Conservation (phyloP, 2,888 invertebrate species). For the Drosophila phalerata region DNA sequence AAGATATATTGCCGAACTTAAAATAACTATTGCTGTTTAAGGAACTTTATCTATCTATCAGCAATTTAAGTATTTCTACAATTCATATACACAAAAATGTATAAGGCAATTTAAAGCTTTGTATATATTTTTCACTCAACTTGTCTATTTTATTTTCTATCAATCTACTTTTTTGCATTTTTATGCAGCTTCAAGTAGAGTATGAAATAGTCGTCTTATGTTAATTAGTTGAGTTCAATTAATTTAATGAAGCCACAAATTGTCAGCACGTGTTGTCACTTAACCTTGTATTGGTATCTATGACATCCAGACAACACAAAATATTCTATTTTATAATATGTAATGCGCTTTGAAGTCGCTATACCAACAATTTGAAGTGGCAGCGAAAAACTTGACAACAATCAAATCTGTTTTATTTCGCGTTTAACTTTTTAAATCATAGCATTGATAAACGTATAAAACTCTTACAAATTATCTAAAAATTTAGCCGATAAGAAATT, state of each 20-base stretch:
- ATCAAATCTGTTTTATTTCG: neutral
- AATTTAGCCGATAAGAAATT: no score
- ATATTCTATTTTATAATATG: neutral
- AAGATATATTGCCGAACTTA: no score
- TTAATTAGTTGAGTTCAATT: neutral
- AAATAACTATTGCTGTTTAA: no score
- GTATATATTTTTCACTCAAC: no score
- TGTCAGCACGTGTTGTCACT: constrained; percentile 20
- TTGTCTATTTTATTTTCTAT: neutral
- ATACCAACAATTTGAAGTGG: constrained; percentile 22
- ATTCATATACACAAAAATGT: no score
- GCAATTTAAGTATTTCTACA: no score
- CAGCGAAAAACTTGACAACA: constrained; percentile 1
- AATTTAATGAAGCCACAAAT: constrained; percentile 5
- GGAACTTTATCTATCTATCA: no score
- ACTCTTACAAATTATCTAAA: no score
- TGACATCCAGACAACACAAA: constrained; percentile 8
- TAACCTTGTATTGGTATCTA: constrained; percentile 4
- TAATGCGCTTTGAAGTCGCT: constrained; percentile 33
- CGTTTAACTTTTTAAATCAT: neutral
- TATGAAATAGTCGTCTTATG: neutral
- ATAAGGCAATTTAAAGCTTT: no score
- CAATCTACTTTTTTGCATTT: neutral
- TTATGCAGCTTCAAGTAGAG: neutral
- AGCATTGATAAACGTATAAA: no score